Evolutionary conservation across 2,888 invertebrate genomes (phyloP).

Genomic region (Exephanes ischioxanthus): DNA sequence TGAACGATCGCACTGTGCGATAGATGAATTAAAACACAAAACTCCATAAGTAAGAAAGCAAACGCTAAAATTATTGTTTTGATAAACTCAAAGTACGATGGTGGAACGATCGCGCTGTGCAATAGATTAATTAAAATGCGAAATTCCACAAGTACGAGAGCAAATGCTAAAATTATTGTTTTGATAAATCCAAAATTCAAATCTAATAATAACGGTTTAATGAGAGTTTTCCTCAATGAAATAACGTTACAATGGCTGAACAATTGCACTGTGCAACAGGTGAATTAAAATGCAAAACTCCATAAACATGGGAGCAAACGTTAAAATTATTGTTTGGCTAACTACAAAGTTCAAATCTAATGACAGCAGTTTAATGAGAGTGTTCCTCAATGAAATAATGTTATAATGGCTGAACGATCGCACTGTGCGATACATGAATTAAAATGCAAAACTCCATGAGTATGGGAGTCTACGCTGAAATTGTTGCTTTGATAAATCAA

Average conservation of each 20-base stretch:
- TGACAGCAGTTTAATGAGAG: too few species aligned
- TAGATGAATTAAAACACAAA: neutral
- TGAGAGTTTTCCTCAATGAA: too few species aligned
- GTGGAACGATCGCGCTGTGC: too few species aligned
- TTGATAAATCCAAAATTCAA: too few species aligned
- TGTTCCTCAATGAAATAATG: neutral
- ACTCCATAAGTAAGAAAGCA: neutral
- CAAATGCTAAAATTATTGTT: neutral
- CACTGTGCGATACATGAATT: neutral
- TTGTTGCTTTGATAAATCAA: neutral
- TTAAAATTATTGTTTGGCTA: neutral
- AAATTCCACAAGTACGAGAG: too few species aligned
- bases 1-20: neutral
- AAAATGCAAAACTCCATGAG: neutral
- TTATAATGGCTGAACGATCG: neutral
- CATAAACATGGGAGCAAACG: neutral
- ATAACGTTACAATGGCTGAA: neutral
- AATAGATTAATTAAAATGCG: too few species aligned
- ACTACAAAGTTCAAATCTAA: too few species aligned
- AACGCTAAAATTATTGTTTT: neutral
- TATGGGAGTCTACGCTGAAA: neutral
- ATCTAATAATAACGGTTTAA: too few species aligned
- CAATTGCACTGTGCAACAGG: neutral
- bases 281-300: neutral
- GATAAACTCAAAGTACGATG: too few species aligned